These are phyloP conservation scores for Nothocercus nigrocapillus DNA, from an alignment of 2,113 vertebrate genomes.

Conservation along the genomic window DNA sequence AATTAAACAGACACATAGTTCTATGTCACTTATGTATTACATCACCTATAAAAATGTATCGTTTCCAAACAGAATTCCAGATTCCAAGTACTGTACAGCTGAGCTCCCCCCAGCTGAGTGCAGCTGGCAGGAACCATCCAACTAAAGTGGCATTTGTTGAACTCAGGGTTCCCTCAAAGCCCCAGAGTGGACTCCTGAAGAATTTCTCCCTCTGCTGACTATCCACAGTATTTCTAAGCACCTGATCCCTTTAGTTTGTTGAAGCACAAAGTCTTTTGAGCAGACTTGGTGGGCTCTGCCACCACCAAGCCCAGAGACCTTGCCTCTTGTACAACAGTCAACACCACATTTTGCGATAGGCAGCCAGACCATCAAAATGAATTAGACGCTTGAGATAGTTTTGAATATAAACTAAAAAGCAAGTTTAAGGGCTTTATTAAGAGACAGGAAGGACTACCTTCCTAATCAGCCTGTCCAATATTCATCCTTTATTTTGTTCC, in stretches of 20 bases:
- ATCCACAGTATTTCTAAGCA: neutral
- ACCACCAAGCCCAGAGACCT: neutral
- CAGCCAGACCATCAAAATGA: neutral
- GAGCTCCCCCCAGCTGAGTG: neutral
- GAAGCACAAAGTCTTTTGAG: neutral
- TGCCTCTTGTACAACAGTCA: accelerated
- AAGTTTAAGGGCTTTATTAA: neutral
- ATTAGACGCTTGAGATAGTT: too few relatives aligned
- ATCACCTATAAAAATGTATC: too few relatives aligned
- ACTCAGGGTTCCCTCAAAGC: neutral
- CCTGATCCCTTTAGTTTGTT: neutral
- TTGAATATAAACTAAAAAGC: neutral
- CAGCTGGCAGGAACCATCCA: neutral
- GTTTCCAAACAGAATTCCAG: neutral
- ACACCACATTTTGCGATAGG: neutral
- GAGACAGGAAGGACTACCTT: neutral
- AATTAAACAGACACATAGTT: too few relatives aligned
- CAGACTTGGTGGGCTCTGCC: neutral
- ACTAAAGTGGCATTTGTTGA: neutral
- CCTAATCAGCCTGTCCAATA: neutral
- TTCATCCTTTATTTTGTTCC: neutral
- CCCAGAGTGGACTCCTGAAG: neutral
- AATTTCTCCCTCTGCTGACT: constrained; percentile 51
- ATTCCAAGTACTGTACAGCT: neutral
- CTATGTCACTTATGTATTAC: too few relatives aligned